Evolutionary conservation across 2,797 vertebrate genomes (phyloP).

Genomic region (Miichthys miiuy): DNA sequence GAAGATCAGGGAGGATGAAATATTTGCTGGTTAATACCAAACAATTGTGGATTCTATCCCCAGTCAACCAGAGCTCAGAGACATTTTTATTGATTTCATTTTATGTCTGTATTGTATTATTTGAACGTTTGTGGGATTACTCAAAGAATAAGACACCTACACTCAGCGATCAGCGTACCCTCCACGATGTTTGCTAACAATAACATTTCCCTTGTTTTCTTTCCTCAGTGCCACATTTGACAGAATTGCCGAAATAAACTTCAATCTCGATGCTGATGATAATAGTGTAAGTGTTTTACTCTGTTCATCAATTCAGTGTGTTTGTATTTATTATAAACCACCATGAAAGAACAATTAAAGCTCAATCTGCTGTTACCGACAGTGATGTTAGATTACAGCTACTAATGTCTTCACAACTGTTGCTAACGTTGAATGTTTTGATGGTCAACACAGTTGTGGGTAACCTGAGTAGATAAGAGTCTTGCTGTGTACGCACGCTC

Average conservation of each 20-base stretch:
- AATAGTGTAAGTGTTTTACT: slow-evolving; percentile 91
- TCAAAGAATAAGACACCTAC: too few relatives aligned
- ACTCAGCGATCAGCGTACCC: not conserved
- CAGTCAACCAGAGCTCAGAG: not conserved
- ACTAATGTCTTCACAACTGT: not conserved
- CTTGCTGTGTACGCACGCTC: not conserved
- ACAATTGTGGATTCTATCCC: not conserved
- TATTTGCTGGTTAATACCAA: not conserved
- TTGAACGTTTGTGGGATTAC: not conserved
- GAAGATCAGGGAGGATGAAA: too few relatives aligned
- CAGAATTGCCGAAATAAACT: slow-evolving; percentile 97
- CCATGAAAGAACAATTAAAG: too few relatives aligned
- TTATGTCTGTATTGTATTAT: not conserved
- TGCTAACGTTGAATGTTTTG: not conserved
- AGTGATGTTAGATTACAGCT: not conserved
- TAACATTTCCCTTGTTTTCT: slow-evolving; percentile 8
- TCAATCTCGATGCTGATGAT: slow-evolving; percentile 93
- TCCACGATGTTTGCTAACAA: not conserved
- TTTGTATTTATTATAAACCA: too few relatives aligned
- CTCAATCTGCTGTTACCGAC: not conserved
- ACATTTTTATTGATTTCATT: not conserved
- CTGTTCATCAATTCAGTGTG: too few relatives aligned
- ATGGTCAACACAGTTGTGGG: not conserved
- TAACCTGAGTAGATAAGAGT: not conserved
- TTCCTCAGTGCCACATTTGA: slow-evolving; percentile 93